These are phyloP conservation scores for Corvus hawaiiensis DNA, from an alignment of 2,113 vertebrate species.

Conservation along the genomic window DNA sequence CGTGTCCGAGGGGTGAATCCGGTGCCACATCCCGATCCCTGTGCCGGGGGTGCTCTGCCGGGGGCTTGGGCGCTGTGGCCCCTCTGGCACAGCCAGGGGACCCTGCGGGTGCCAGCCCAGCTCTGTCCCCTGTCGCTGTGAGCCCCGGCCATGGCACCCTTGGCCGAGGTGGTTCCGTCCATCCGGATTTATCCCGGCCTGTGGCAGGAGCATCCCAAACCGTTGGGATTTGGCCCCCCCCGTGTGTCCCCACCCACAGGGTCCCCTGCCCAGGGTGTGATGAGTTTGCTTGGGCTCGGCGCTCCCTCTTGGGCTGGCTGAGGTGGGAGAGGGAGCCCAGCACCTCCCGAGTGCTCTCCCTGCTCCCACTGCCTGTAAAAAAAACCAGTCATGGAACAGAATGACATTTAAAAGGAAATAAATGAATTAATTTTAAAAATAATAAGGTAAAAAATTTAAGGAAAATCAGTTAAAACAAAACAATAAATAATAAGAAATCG, in stretches of 20 bases:
- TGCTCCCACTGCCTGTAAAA: background rate
- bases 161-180: background rate
- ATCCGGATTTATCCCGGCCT: rapidly evolving
- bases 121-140: background rate
- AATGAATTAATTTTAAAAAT: background rate
- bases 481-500: no score
- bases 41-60: rapidly evolving
- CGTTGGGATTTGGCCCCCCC: rapidly evolving
- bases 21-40: rapidly evolving
- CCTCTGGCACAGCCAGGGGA: background rate
- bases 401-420: background rate
- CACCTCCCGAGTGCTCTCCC: background rate
- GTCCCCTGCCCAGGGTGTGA: background rate
- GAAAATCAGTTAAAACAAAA: background rate
- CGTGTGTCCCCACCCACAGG: no score
- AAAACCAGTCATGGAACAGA: background rate
- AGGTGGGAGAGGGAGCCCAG: background rate
- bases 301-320: background rate
- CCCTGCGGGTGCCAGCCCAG: background rate
- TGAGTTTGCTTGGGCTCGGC: background rate
- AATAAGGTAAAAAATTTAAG: background rate
- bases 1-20: rapidly evolving
- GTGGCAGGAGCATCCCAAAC: rapidly evolving
- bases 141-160: background rate
- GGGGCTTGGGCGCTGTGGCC: rapidly evolving